These are phyloP conservation scores for Anhinga anhinga DNA, from an alignment of 2,113 vertebrate species.

Conservation along the genomic window DNA sequence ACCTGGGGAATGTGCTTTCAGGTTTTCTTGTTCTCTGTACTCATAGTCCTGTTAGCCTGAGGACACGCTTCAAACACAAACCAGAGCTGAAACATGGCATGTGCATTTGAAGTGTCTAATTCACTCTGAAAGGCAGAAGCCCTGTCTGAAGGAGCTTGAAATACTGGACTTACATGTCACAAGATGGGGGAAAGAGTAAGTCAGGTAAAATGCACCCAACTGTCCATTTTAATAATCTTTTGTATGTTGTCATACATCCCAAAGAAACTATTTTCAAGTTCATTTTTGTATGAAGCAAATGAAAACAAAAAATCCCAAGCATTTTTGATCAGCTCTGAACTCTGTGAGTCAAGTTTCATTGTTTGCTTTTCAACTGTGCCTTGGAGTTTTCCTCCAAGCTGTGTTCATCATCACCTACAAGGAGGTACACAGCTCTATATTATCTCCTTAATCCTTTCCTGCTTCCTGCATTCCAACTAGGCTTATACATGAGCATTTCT, in stretches of 20 bases:
- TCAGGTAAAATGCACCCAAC: neutral
- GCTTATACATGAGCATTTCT: neutral
- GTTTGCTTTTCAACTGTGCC: neutral
- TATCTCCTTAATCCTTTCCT: slow-evolving; percentile 40
- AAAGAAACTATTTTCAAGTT: neutral
- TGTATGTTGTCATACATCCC: neutral
- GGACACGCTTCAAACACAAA: slow-evolving; percentile 21
- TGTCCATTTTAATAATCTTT: neutral
- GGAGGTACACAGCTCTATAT: neutral
- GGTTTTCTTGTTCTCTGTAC: neutral
- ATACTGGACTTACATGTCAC: slow-evolving; percentile 17
- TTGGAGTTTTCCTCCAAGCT: neutral
- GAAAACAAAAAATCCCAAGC: neutral
- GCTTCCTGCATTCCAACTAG: slow-evolving; percentile 36
- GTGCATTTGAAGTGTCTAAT: slow-evolving; percentile 8
- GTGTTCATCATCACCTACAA: neutral
- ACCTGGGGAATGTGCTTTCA: neutral
- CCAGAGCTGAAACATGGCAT: neutral
- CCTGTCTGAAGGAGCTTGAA: slow-evolving; percentile 32
- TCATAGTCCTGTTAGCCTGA: neutral
- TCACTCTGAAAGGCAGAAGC: neutral
- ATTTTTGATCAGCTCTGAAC: neutral
- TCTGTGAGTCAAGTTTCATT: neutral
- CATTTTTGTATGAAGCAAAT: neutral
- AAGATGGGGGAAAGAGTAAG: neutral